Percentiles rank a stretch among this genome's conserved stretches.
These are phyloP conservation scores for Prolemur simus DNA, from an alignment of 2,113 vertebrate genomes.

Conservation along the genomic window DNA sequence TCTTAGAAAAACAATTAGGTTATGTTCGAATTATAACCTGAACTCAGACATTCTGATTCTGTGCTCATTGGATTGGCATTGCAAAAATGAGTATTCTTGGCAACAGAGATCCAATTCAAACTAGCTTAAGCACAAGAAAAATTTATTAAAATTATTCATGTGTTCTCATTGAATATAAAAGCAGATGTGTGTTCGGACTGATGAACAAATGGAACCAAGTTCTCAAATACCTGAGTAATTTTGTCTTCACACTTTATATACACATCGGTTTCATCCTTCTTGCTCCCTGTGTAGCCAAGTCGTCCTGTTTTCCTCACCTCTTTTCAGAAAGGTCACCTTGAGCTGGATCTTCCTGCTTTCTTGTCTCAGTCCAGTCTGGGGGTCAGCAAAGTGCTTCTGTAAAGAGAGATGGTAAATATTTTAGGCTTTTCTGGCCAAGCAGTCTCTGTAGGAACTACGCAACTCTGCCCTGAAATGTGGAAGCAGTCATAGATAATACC, in stretches of 20 bases:
- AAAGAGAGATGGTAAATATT: not conserved
- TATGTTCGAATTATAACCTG: not conserved
- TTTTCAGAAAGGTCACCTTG: not conserved
- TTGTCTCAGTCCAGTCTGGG: not conserved
- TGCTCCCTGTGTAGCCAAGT: not conserved
- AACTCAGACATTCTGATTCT: not conserved
- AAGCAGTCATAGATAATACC: not conserved
- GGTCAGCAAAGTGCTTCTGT: not conserved
- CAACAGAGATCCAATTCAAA: not conserved
- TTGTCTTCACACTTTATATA: not conserved
- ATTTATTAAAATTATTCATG: not conserved
- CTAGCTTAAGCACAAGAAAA: not conserved
- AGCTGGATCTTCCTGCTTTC: not conserved
- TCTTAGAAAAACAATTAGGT: not conserved
- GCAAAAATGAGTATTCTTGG: not conserved
- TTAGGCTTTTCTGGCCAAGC: not conserved
- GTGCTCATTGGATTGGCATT: not conserved
- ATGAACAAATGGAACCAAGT: not conserved
- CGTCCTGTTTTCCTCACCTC: not conserved
- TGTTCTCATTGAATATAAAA: not conserved
- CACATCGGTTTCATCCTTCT: not conserved
- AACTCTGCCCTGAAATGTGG: not conserved
- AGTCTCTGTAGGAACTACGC: not conserved
- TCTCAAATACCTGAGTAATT: not conserved
- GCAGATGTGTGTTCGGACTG: not conserved